These are phyloP conservation scores for Eulemur macaco DNA, from an alignment of 2,113 vertebrate genomes.

Conservation along the genomic window DNA sequence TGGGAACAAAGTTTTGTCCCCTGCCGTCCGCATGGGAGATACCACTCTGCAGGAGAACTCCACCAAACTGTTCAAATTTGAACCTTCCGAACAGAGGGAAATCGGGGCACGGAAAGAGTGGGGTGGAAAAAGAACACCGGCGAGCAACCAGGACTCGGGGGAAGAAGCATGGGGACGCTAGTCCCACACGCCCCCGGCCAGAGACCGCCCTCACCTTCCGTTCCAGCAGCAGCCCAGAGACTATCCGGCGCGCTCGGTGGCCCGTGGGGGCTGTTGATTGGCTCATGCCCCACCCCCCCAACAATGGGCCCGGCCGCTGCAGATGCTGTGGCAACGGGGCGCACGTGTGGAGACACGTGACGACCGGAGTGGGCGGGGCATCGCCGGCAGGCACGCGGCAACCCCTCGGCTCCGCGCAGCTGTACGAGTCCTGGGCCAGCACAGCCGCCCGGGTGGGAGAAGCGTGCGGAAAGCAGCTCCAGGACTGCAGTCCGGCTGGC, in stretches of 20 bases:
- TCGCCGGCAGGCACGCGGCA: no score
- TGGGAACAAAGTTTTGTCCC: neutral
- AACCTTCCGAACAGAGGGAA: neutral
- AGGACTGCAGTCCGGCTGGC: neutral
- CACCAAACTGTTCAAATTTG: neutral
- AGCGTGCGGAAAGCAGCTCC: neutral
- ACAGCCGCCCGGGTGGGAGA: neutral
- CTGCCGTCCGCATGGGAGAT: neutral
- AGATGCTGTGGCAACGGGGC: constrained; percentile 79
- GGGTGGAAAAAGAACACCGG: neutral
- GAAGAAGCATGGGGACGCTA: neutral
- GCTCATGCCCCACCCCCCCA: neutral
- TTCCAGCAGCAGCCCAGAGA: neutral
- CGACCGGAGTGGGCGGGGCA: neutral
- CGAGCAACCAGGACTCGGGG: no score
- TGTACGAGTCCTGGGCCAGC: neutral
- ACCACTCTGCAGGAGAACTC: neutral
- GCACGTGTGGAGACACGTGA: constrained; percentile 25
- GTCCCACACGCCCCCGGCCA: no score
- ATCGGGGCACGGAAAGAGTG: neutral
- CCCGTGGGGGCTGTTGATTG: neutral
- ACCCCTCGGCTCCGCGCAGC: accelerated
- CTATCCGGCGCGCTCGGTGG: no score
- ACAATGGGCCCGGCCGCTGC: neutral
- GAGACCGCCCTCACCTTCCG: neutral